Evolutionary conservation across 1,140 invertebrate species (phyloP).

Genomic region (Choristoneura fumiferana): DNA sequence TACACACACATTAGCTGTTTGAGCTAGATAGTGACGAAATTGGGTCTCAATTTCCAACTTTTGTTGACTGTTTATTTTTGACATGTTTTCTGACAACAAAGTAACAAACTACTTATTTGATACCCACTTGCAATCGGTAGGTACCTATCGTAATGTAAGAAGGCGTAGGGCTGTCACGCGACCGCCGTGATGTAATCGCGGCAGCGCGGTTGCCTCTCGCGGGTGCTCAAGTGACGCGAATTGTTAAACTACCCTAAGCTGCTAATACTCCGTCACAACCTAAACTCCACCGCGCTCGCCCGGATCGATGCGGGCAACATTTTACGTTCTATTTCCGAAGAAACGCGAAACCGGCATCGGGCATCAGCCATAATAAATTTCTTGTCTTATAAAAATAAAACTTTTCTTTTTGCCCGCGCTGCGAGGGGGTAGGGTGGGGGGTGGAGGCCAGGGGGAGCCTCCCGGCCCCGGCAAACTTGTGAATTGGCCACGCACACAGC

Average conservation of each 20-base stretch:
- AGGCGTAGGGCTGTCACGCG: no score
- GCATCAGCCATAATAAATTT: constrained; percentile 77
- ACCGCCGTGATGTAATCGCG: no score
- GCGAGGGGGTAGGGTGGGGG: constrained; percentile 32
- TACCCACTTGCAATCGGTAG: no score
- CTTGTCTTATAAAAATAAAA: constrained; percentile 78
- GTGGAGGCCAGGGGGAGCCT: constrained; percentile 32
- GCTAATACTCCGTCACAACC: constrained; percentile 15
- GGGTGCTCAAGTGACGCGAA: no score
- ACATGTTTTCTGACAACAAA: no score
- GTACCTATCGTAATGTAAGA: no score
- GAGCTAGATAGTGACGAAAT: no score
- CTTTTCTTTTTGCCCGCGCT: constrained; percentile 70
- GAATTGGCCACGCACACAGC: constrained; percentile 70
- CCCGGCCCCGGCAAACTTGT: constrained; percentile 59
- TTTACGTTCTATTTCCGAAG: constrained; percentile 73
- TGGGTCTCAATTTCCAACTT: no score
- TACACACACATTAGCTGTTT: no score
- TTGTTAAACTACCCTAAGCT: constrained; percentile 21
- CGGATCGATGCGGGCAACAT: constrained; percentile 60
- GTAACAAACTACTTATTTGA: no score
- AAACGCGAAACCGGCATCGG: constrained; percentile 71
- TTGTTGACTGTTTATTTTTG: no score
- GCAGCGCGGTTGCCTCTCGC: no score
- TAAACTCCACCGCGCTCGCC: constrained; percentile 11